These are phyloP conservation scores for Microchrysa polita DNA, from an alignment of 2,888 invertebrate genomes.

Conservation along the genomic window DNA sequence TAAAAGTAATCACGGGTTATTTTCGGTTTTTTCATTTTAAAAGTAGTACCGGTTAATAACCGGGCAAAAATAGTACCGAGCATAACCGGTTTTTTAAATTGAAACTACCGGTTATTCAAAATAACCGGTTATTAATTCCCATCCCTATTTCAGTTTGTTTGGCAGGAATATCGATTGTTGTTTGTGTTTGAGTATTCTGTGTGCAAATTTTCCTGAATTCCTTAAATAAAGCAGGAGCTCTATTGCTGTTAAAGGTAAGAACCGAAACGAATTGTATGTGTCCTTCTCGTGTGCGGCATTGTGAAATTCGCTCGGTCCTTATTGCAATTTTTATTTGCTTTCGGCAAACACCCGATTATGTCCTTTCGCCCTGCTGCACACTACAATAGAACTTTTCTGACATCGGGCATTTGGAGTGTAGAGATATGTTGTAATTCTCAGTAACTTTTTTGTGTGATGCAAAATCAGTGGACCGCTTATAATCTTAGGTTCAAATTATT, in stretches of 20 bases:
- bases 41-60: no score
- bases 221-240: conserved; percentile 1
- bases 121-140: no score
- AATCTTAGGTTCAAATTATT: conserved; percentile 8
- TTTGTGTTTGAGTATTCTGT: conserved; percentile 19
- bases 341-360: conserved; percentile 9
- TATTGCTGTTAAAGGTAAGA: conserved; percentile 36
- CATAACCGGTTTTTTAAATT: no score
- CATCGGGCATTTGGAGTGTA: background rate
- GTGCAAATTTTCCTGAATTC: background rate
- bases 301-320: background rate
- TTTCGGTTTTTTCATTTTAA: no score
- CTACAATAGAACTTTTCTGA: background rate
- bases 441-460: background rate
- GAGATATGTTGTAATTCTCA: background rate
- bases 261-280: no score
- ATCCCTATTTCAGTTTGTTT: conserved; percentile 31
- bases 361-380: background rate
- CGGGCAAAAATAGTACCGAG: no score
- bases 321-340: background rate
- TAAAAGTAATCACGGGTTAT: no score
- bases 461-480: background rate
- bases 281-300: no score
- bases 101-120: no score
- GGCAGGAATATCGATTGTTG: conserved; percentile 45